phyloP scores from a whole-genome alignment of 2,888 invertebrate genomes.

The Clepsis dumicolana region DNA sequence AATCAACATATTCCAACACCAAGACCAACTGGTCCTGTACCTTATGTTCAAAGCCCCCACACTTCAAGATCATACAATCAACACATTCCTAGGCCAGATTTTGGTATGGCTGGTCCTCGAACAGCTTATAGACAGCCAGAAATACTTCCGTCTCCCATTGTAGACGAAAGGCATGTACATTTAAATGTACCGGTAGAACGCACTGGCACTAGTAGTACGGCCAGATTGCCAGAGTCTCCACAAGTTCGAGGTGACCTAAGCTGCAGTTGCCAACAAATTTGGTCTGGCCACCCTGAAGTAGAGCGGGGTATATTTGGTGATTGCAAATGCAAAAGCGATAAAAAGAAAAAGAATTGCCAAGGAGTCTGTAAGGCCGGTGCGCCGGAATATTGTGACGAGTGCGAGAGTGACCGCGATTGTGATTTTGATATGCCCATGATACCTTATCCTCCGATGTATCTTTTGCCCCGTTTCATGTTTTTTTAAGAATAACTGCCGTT shows the following conservation, averaged over 20 bases:
- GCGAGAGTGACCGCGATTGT: slow-evolving; percentile 23
- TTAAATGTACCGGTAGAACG: neutral
- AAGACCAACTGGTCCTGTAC: neutral
- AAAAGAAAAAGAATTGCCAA: neutral
- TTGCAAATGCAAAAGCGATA: neutral
- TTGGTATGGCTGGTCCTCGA: neutral
- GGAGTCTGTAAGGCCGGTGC: neutral
- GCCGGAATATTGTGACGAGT: slow-evolving; percentile 24
- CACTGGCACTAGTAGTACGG: neutral
- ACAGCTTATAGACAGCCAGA: slow-evolving; percentile 4
- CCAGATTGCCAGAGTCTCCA: neutral
- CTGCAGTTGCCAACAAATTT: neutral
- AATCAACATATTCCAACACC: neutral
- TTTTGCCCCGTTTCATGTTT: neutral
- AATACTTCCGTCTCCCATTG: neutral
- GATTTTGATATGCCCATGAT: slow-evolving; percentile 7
- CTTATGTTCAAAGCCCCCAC: neutral
- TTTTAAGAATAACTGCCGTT: neutral
- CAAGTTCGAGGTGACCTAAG: neutral
- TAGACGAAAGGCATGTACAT: neutral
- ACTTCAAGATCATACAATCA: neutral
- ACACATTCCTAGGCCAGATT: neutral
- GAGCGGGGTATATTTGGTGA: neutral
- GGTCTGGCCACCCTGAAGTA: neutral
- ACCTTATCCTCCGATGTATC: neutral